Conservation (phyloP, 2,797 vertebrate species). For the Sebastes wilsoni region DNA sequence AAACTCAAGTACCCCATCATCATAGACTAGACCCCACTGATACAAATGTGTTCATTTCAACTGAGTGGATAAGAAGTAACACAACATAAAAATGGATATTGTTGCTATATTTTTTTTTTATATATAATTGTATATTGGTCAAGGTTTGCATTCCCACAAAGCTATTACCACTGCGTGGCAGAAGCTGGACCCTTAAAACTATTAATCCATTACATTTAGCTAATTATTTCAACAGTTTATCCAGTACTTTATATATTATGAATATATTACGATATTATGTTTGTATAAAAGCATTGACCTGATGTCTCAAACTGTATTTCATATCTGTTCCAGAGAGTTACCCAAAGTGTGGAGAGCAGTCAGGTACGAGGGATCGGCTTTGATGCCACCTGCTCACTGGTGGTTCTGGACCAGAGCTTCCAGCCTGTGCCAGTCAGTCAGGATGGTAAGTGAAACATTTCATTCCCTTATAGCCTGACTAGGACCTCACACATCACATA, state of each 20-base stretch:
- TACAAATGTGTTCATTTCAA: background rate
- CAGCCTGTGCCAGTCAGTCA: constrained; percentile 88
- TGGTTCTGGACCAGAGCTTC: constrained; percentile 90
- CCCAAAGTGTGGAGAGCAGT: constrained; percentile 73
- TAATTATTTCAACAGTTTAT: background rate
- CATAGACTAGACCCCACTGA: background rate
- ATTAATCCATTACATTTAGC: background rate
- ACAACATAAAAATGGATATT: background rate
- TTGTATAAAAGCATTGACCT: background rate
- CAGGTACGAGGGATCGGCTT: constrained; percentile 91
- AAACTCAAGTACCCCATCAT: background rate
- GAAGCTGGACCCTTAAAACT: background rate
- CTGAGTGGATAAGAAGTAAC: background rate
- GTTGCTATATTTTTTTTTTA: background rate
- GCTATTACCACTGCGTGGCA: background rate
- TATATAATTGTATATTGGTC: background rate
- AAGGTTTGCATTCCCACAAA: background rate
- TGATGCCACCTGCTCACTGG: constrained; percentile 95
- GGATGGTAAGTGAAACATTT: constrained; percentile 79
- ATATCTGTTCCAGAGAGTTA: constrained; percentile 81
- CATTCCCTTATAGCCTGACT: background rate
- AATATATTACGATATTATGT: too few relatives aligned
- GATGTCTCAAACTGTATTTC: background rate
- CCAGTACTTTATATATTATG: background rate
- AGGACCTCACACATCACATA: too few relatives aligned